Evolutionary conservation across 1,140 invertebrate genomes (phyloP), one percentile per base, ranked within the genome.

Genomic region (Paracyclopina nana): DNA sequence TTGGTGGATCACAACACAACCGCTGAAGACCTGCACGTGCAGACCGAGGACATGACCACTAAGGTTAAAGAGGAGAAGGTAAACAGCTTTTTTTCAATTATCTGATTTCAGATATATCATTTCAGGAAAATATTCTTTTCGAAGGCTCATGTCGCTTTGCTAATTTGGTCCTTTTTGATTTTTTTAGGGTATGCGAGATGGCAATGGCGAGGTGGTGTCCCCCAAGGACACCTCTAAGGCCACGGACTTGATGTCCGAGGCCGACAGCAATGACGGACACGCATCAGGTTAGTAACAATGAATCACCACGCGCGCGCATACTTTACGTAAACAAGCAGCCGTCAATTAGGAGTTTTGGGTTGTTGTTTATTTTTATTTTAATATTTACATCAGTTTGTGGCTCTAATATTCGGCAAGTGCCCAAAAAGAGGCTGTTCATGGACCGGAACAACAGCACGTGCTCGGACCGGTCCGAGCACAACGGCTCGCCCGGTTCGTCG

Each of bases 261-360:
- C 50, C 4, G 50, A 52, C 20, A 52, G 50, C 27, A 52, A 45
- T 22, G 50, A 52, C 50, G 50, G 50, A n/a, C 31, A 41, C 18
- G 43, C 38, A 20, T 52, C 50, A 44, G 50, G 50, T 52, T 22
- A 46, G 38, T 46, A 44, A 24, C n/a, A n/a, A n/a, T n/a, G n/a
- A n/a, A n/a, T n/a, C n/a, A n/a, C n/a, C n/a, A n/a, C n/a, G n/a
- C n/a, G n/a, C n/a, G n/a, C n/a, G n/a, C n/a, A n/a, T n/a, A n/a
- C n/a, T n/a, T n/a, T n/a, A n/a, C n/a, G n/a, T n/a, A n/a, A n/a
- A n/a, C n/a, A n/a, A n/a, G n/a, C n/a, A n/a, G n/a, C n/a, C n/a
- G n/a, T n/a, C n/a, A n/a, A n/a, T n/a, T n/a, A n/a, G n/a, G n/a
- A n/a, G n/a, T n/a, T n/a, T n/a, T n/a, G n/a, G n/a, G n/a, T n/a